Percentiles rank a stretch among this genome's conserved stretches.
These are phyloP conservation scores for Salminus brasiliensis DNA, from an alignment of 2,113 vertebrate genomes.

Conservation along the genomic window DNA sequence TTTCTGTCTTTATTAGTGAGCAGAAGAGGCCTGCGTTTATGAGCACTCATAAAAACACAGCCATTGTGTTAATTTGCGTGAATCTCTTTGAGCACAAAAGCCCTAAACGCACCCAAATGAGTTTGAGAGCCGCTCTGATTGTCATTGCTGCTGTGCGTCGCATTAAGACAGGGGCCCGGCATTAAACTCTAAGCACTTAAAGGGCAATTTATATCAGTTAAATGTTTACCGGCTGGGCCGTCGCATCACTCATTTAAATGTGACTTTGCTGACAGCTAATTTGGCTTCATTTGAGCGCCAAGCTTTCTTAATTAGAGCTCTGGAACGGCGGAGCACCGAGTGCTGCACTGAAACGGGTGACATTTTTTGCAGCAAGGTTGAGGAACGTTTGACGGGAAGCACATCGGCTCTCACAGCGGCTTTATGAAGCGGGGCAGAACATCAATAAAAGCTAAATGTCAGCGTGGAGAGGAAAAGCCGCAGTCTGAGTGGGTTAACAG, in stretches of 20 bases:
- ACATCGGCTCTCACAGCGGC: constrained; percentile 66
- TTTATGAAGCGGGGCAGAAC: constrained; percentile 59
- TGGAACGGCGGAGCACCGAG: constrained; percentile 81
- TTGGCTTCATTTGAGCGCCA: constrained; percentile 92
- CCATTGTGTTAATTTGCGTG: constrained; percentile 98
- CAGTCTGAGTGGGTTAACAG: constrained; percentile 30
- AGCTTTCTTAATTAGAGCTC: constrained; percentile 98
- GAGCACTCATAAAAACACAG: constrained; percentile 91
- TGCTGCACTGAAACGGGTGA: too few relatives aligned
- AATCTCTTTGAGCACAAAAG: constrained; percentile 91
- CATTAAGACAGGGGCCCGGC: constrained; percentile 99
- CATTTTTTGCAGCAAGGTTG: constrained; percentile 69
- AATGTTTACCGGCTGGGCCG: constrained; percentile 90
- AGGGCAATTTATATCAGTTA: constrained; percentile 99
- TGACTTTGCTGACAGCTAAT: constrained; percentile 98
- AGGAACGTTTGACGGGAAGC: constrained; percentile 59
- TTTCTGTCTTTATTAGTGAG: constrained; percentile 87
- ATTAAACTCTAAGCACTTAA: constrained; percentile 99
- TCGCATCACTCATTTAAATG: constrained; percentile 99
- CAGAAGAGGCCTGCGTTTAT: constrained; percentile 81
- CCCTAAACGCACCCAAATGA: constrained; percentile 98
- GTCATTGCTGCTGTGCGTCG: constrained; percentile 96
- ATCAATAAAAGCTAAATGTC: constrained; percentile 38
- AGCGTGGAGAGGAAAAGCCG: constrained; percentile 24
- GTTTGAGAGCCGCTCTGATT: constrained; percentile 95